Base-by-base conservation (phyloP, 2,113 vertebrate genomes). In the Nesogale talazaci region DNA sequence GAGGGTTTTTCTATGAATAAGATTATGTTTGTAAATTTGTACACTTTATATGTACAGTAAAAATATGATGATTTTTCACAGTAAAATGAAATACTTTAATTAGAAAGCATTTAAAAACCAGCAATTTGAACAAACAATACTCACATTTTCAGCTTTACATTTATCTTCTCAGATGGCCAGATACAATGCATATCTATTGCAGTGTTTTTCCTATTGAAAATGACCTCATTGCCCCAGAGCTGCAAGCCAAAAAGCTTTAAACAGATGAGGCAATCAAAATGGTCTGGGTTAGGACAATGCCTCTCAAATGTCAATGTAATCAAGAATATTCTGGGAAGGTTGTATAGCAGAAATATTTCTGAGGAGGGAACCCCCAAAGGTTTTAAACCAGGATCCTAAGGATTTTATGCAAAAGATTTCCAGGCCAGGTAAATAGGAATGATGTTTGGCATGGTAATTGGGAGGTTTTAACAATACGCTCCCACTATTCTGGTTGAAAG, bases 31-130 rank as follows among this genome's bases (percentile, higher is more conserved):
- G 78, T 70, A 90, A 69, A 42, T 36, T 81, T 34, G 38, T 42
- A 59, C 67, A 31, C 81, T 93, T 88, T 88, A 76, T 31, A 2
- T 14, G 75, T 79, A 81, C 86, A 38, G 67, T 92, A 84, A 65
- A 65, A 63, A 65, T 29, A 80, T 27, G 79, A 92, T 56, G 63
- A 85, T 61, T 56, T 90, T 82, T 46, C 86, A 75, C 86, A 56
- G 89, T 34, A 52, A 90, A 85, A 78, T 82, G 74, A 92, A 90
- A 85, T 85, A 52, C 86, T 94, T 93, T 92, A 78, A 93, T 93
- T 77, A 77, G 86, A 89, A 91, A 72, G 67, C 86, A 59, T 69
- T 89, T 85, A 83, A 27, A 40, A 52, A 84, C 8, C 89, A 79
- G 82, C 85, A 88, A n/a, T 52, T 52, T 52, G 15, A 27, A 77